Evolutionary conservation across 2,113 vertebrate genomes (phyloP), one percentile per base, ranked within the genome.

Genomic region (Perca schrenkii): DNA sequence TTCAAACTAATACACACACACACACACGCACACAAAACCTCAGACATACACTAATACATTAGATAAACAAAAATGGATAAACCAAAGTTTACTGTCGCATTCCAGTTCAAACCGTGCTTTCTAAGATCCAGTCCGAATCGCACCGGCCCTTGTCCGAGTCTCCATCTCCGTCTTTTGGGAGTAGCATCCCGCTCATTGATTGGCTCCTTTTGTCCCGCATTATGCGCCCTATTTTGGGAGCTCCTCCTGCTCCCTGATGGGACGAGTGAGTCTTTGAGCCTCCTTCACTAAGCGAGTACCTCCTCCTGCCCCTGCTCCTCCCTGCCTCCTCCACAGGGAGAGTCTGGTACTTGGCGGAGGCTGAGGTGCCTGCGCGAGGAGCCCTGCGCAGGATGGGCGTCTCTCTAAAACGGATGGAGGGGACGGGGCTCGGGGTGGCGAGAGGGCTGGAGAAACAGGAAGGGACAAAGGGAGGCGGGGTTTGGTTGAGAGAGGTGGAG

Each of bases 71-170:
- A 31, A 47, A 89, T 78, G 70, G 56, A 73, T 78, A 50, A 88
- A 77, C 52, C 83, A 84, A 73, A 62, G 73, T 86, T 82, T 64
- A 25, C 72, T 40, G 53, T 69, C 74, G 85, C 13, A 11, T 67
- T 85, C 73, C 79, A 25, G 66, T 86, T 99, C 94, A 98, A 91
- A 99, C 96, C 64, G 97, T 97, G 94, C 97, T 99, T 95, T 98
- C 97, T 91, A 98, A 94, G 95, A 98, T 96, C 96, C 96, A 98
- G 94, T 99, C 97, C 72, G 97, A 96, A 80, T 97, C 95, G 78
- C 94, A 96, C 54, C 94, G 89, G 54, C 94, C 94, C 94, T 96
- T 96, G 85, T 95, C 95, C 2, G 95, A 93, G 73, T 90, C 92
- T 80, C 74, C 91, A 0, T 90, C 93, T 12, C 91, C 79, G 50